These are phyloP conservation scores for Clivina fossor DNA, from an alignment of 2,888 invertebrate genomes.

Conservation along the genomic window DNA sequence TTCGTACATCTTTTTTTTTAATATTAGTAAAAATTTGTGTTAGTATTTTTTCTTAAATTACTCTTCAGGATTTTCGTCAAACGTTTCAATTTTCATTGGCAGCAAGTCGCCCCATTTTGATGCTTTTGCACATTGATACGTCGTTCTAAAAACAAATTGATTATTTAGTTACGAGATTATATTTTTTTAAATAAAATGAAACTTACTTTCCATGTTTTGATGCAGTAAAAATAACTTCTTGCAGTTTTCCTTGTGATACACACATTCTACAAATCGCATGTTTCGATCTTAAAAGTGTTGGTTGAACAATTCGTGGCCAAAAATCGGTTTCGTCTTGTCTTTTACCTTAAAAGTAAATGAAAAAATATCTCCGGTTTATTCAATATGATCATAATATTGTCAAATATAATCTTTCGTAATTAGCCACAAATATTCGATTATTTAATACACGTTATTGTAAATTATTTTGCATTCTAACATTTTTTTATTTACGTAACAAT, in stretches of 20 bases:
- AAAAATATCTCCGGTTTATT: no score
- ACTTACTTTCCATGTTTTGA: constrained; percentile 73
- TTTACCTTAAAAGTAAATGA: constrained; percentile 46
- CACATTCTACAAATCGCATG: constrained; percentile 81
- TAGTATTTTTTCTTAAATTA: neutral
- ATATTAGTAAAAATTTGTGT: constrained; percentile 15
- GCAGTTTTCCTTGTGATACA: constrained; percentile 69
- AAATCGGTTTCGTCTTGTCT: constrained; percentile 56
- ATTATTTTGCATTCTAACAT: neutral
- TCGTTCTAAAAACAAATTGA: constrained; percentile 54
- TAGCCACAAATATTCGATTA: neutral
- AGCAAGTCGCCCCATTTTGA: constrained; percentile 80
- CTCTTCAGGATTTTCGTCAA: constrained; percentile 5
- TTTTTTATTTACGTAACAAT: constrained; percentile 15
- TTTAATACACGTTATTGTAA: neutral
- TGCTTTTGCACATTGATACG: constrained; percentile 72
- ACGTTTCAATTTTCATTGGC: constrained; percentile 59
- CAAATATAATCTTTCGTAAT: neutral
- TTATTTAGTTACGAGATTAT: no score
- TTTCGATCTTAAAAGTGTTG: constrained; percentile 67
- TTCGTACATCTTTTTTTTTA: no score
- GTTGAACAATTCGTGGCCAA: constrained; percentile 81
- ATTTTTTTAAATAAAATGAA: constrained; percentile 7
- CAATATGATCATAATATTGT: neutral
- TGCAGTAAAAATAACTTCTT: constrained; percentile 76